Conservation (phyloP, 1,140 invertebrate genomes). For the Drosophila navojoa region DNA sequence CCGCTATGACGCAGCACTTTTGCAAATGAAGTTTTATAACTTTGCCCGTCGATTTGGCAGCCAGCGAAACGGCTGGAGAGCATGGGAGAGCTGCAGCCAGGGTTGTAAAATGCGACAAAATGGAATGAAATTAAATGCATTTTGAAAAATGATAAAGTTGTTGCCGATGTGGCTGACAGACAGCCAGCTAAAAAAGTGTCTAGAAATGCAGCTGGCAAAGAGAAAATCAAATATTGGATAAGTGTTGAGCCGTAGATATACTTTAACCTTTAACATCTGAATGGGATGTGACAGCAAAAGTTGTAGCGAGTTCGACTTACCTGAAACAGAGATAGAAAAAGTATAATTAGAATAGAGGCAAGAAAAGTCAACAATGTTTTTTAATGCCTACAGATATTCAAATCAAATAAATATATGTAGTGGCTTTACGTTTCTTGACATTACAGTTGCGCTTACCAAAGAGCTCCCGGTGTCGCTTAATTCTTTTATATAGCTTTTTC, state of each 20-base stretch:
- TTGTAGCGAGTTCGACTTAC: conserved; percentile 16
- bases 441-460: too few species aligned
- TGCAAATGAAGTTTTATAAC: conserved; percentile 78
- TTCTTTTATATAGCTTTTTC: too few species aligned
- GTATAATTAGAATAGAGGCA: conserved; percentile 6
- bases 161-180: conserved; percentile 11
- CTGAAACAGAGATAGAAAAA: conserved; percentile 25
- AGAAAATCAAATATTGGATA: not conserved
- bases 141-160: conserved; percentile 74
- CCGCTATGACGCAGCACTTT: conserved; percentile 75
- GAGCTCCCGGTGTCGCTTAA: too few species aligned
- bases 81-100: not conserved
- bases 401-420: too few species aligned
- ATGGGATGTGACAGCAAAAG: not conserved
- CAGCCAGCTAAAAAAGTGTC: not conserved
- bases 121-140: conserved; percentile 78
- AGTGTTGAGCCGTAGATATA: not conserved
- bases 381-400: too few species aligned
- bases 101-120: conserved; percentile 68
- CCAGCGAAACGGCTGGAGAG: conserved; percentile 24
- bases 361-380: too few species aligned
- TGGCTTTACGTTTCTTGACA: too few species aligned
- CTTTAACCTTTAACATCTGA: not conserved
- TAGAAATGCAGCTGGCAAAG: not conserved
- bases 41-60: conserved; percentile 63